Evolutionary conservation across 2,113 vertebrate genomes (phyloP), one percentile per base, ranked within the genome.

Genomic region (Corvus moneduloides): DNA sequence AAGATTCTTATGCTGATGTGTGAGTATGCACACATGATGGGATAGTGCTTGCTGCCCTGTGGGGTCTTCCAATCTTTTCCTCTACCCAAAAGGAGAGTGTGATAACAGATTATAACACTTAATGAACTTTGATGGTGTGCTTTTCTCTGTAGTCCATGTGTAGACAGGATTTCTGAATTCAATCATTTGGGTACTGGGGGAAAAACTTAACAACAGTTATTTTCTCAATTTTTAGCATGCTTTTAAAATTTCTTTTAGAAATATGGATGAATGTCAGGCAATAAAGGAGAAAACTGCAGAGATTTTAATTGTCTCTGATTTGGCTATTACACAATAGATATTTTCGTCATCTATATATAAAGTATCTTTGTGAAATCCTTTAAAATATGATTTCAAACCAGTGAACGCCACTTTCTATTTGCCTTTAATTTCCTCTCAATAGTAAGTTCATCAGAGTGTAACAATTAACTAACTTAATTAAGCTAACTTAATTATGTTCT

Each of bases 391-490:
- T 97, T 97, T 96, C 94, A 97, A 97, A 94, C 96, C 96, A 97
- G 97, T 98, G 98, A 98, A 95, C 98, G 97, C 98, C 98, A 97
- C 98, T 97, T 97, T 98, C 97, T 98, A 97, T 98, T 98, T 98
- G 98, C 96, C 95, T 98, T 98, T 98, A 98, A 98, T 98, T 98
- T 98, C 97, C 96, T 98, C 94, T 93, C 97, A 98, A 97, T 97
- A 98, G 97, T 97, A 98, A 98, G 98, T 96, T 97, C 97, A 98
- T 96, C 97, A 96, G 97, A 98, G 98, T 98, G 97, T 98, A 98
- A 98, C 98, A 98, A 98, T 98, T 98, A 98, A 98, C 98, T 98
- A 98, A 98, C 97, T 98, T 98, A 98, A 99, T 99, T 98, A 99
- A 97, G 97, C 97, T 98, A 98, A 98, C 97, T 98, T 98, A 98